Base-by-base conservation (phyloP, 1,140 invertebrate genomes). In the Mylabris phalerata region DNA sequence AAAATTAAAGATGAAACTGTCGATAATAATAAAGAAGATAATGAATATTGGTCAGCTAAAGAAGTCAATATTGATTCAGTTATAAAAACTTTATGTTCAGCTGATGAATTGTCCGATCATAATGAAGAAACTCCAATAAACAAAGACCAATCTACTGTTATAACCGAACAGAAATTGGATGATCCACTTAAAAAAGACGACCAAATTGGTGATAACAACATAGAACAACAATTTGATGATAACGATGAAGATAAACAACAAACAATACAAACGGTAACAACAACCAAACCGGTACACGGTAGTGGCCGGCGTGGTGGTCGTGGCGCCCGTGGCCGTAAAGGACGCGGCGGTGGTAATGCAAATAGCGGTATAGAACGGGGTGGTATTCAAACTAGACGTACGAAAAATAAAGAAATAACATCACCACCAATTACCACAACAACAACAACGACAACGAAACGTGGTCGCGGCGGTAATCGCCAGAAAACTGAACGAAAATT, bases 41-140 rank as follows among this genome's bases (percentile, higher is more conserved):
- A 80, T 67, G 85, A 88, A 68, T 84, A 82, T 66, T 88, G 86
- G 86, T 84, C 84, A 24, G 82, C 84, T 2, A 88, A 88, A 72
- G 86, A 89, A 64, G 79, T 88, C 1, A 87, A 86, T 64, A 87
- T 88, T 55, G 86, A 89, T 61, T 88, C 85, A 27, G 87, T 90
- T 10, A 89, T 90, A 50, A 87, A 89, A 70, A 84, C 84, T 3
- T 61, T 82, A 0, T 82, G 80, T 73, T 75, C 77, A 9, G 76
- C 78, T 2, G 57, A 72, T 6, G 78, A 80, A 56, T 63, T 77
- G 0, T 68, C 67, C 6, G 79, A 78, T 49, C 63, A 71, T 3
- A 73, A 74, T 10, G 71, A 55, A 19, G 75, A 78, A 76, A 46
- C 71, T 63, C 13, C 74, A 32, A 54, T 39, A 64, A 68, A 9